phyloP scores from a whole-genome alignment of 2,888 invertebrate genomes.

The Eupithecia abbreviata region DNA sequence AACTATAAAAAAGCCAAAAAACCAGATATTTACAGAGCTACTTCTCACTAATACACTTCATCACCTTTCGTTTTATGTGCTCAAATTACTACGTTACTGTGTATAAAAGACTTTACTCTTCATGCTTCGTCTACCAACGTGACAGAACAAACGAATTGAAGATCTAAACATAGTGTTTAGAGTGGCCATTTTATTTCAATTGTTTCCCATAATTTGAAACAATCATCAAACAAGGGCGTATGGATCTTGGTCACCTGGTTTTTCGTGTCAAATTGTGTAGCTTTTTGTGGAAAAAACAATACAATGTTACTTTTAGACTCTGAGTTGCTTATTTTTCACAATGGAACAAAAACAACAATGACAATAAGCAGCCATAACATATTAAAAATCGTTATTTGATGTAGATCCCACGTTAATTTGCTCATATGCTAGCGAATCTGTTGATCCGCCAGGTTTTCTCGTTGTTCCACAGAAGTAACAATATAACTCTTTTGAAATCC shows the following conservation, averaged over 20 bases:
- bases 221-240: constrained; percentile 44
- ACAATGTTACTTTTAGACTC: constrained; percentile 25
- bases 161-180: constrained; percentile 57
- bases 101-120: constrained; percentile 23
- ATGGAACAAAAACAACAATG: constrained; percentile 9
- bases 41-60: constrained; percentile 11
- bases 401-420: background rate
- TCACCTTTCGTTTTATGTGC: constrained; percentile 28
- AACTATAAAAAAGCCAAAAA: background rate
- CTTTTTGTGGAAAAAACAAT: constrained; percentile 32
- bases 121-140: constrained; percentile 41
- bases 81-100: constrained; percentile 28
- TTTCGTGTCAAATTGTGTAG: constrained; percentile 32
- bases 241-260: constrained; percentile 45
- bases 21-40: constrained; percentile 1
- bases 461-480: too few relatives aligned
- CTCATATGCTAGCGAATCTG: background rate
- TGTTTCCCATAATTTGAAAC: constrained; percentile 57
- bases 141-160: constrained; percentile 61
- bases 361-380: background rate
- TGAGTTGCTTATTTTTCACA: constrained; percentile 22
- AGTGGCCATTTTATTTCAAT: constrained; percentile 57
- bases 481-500: too few relatives aligned
- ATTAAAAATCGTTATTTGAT: background rate
- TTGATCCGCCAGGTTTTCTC: too few relatives aligned